phyloP scores from a whole-genome alignment of 2,113 vertebrate genomes.

The Irena cyanogastra region DNA sequence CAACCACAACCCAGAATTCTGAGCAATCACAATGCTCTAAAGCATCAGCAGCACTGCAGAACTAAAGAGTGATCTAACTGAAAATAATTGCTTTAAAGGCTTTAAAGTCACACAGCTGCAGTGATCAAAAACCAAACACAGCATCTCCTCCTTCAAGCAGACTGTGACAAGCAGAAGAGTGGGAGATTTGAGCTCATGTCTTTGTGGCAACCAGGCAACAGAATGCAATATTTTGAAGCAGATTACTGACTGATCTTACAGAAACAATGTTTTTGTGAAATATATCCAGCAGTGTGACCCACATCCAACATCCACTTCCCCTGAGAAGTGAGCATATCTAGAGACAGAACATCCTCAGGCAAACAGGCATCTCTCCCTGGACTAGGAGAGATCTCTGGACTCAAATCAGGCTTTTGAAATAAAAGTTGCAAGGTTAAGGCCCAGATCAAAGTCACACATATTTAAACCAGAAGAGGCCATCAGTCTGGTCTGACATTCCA shows the following conservation, averaged over 20 bases:
- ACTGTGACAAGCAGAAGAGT: background rate
- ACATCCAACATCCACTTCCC: background rate
- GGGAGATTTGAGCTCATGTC: background rate
- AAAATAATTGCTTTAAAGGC: background rate
- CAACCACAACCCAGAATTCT: background rate
- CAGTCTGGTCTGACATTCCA: background rate
- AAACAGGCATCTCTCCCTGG: background rate
- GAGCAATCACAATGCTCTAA: background rate
- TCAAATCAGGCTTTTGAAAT: background rate
- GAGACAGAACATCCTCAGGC: background rate
- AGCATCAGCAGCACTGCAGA: background rate
- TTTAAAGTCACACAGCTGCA: background rate
- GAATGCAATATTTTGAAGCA: background rate
- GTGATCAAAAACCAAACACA: background rate
- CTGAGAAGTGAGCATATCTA: background rate
- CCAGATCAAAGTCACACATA: background rate
- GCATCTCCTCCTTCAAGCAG: background rate
- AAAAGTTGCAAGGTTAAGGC: background rate
- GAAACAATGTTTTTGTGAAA: background rate
- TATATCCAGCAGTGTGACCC: background rate
- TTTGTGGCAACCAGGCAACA: rapidly evolving
- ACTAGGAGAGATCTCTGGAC: background rate
- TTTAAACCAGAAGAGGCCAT: background rate
- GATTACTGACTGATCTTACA: background rate
- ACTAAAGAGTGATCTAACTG: background rate